Conservation (phyloP, 35 echinoderm and acorn worm genomes). For the Heliocidaris tuberculata region DNA sequence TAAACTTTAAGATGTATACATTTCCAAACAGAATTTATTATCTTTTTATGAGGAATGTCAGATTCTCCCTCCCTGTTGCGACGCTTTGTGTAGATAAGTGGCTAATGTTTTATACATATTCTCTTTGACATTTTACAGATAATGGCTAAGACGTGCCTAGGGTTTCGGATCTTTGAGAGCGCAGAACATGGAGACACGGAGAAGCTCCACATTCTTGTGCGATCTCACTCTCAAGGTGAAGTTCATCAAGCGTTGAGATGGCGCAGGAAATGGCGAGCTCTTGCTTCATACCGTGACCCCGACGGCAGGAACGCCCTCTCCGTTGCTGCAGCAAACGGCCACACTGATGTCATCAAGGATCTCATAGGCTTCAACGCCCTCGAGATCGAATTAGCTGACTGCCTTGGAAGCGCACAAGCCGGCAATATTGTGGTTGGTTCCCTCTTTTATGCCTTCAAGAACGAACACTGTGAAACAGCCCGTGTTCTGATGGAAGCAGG, state of each 20-base stretch:
- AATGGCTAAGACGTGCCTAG: conserved; percentile 1
- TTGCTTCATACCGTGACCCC: neutral
- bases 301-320: conserved; percentile 44
- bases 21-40: too few species aligned
- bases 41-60: too few species aligned
- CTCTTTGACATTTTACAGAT: neutral
- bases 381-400: neutral
- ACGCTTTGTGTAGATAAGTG: neutral
- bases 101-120: neutral
- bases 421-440: neutral
- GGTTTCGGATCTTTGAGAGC: neutral
- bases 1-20: too few species aligned
- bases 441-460: conserved; percentile 35
- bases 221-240: neutral
- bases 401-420: neutral
- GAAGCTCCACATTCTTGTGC: neutral
- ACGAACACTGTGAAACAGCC: conserved; percentile 12
- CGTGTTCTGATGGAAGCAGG: neutral
- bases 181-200: neutral
- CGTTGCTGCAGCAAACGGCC: conserved; percentile 36
- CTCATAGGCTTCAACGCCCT: neutral
- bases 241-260: conserved; percentile 17
- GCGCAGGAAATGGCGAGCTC: neutral
- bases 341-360: neutral
- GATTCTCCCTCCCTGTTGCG: neutral